Evolutionary conservation across 2,797 vertebrate genomes (phyloP).

Genomic region (Bradypodion pumilum): DNA sequence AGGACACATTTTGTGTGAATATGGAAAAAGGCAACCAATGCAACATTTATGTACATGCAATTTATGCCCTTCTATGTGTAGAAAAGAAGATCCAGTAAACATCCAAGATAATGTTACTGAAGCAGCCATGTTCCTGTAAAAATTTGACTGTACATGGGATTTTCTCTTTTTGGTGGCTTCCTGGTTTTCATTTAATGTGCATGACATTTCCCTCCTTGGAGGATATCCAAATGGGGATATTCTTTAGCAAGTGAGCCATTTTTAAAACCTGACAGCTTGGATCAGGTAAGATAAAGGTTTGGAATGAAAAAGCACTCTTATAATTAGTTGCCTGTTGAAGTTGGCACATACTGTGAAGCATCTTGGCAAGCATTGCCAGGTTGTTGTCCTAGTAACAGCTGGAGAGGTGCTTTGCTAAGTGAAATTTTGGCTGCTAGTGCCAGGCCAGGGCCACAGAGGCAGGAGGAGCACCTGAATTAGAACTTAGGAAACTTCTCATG

Average conservation of each 20-base stretch:
- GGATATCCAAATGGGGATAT: background rate
- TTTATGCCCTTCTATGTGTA: too few species aligned
- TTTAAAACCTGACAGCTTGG: background rate
- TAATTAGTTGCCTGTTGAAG: background rate
- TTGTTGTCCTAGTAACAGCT: background rate
- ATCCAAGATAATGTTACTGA: too few species aligned
- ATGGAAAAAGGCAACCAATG: too few species aligned
- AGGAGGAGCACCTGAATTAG: background rate
- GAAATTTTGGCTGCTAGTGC: background rate
- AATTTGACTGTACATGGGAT: background rate
- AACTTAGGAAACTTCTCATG: too few species aligned
- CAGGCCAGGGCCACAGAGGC: background rate
- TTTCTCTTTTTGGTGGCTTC: background rate
- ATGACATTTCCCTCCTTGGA: background rate
- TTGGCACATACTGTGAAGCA: background rate
- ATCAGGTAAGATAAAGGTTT: too few species aligned
- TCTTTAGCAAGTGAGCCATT: background rate
- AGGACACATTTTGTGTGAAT: too few species aligned
- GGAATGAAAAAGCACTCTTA: background rate
- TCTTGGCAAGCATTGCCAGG: background rate
- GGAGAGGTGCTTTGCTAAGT: background rate
- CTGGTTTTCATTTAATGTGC: background rate
- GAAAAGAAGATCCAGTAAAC: too few species aligned
- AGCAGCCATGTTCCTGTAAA: too few species aligned
- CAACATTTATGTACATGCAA: too few species aligned